Evolutionary conservation across 2,113 vertebrate species (phyloP).

Genomic region (Albula glossodonta): DNA sequence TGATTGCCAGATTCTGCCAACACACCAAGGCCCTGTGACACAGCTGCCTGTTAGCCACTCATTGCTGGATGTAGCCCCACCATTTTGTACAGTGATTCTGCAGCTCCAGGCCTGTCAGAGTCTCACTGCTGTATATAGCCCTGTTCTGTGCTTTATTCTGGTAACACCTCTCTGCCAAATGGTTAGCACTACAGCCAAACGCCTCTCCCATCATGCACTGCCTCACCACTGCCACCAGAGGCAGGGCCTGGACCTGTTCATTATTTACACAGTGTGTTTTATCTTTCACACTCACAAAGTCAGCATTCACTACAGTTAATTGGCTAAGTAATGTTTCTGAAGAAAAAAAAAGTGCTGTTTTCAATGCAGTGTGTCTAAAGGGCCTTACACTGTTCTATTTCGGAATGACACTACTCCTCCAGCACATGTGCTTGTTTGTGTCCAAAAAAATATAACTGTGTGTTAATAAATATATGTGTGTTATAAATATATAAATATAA

Average conservation of each 20-base stretch:
- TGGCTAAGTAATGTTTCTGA: too few species aligned
- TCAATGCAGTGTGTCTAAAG: too few species aligned
- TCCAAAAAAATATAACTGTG: too few species aligned
- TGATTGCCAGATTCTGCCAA: background rate
- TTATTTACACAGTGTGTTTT: background rate
- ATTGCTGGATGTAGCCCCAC: background rate
- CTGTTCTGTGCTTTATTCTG: background rate
- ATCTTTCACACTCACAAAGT: too few species aligned
- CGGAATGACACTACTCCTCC: too few species aligned
- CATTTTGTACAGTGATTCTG: background rate
- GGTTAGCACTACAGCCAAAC: background rate
- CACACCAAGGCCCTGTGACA: too few species aligned
- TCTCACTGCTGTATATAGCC: background rate
- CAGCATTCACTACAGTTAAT: too few species aligned
- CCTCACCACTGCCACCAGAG: background rate
- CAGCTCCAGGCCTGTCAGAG: background rate
- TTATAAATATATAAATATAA: too few species aligned
- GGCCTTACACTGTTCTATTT: too few species aligned
- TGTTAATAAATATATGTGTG: too few species aligned
- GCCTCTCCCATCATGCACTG: constrained; percentile 20
- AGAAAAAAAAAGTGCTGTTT: too few species aligned
- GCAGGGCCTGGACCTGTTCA: background rate
- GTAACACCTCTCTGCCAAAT: background rate
- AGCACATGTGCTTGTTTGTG: too few species aligned
- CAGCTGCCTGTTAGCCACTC: background rate